Base-by-base conservation (phyloP, 2,888 invertebrate species). In the Temnothorax rugatulus region DNA sequence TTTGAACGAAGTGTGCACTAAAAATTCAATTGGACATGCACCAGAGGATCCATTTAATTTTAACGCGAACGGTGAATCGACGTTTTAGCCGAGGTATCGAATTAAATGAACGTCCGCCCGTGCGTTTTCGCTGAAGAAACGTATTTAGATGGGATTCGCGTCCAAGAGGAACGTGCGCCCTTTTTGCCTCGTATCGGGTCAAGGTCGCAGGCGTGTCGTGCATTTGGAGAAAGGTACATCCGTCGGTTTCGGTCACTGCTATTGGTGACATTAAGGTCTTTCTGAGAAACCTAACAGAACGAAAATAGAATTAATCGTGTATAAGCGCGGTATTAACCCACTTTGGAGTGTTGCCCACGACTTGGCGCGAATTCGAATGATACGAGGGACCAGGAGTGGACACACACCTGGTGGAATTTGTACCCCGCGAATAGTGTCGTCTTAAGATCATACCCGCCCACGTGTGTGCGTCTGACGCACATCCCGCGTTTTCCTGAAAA, bases 341-440 rank as follows among this genome's bases (percentile, higher is more conserved):
- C 9, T 74, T 81, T 86, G 86, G 87, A 84, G 11, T n/a, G 29
- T 18, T 87, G 88, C 88, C 77, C 86, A 84, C 66, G 57, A 59
- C 54, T 59, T 41, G 68, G 66, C 75, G 64, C 11, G 81, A 44
- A n/a, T 18, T 52, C 63, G 64, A 64, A 61, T 34, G 34, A 69
- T 47, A 11, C 15, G 0, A 29, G 21, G 50, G 21, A 81, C 34
- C 77, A 71, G 68, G 75, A 57, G 66, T 18, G 29, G 9, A 52
- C 50, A 68, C 41, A 18, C 11, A 4, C 7, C 66, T 59, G 50
- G 82, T 85, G 83, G 69, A 86, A 13, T 79, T 85, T 85, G 75
- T 57, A 66, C 76, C 47, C 52, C 25, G 63, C 44, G 21, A 57
- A 68, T 44, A 44, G 15, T 34, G 69, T 21, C 44, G 18, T 11